Evolutionary conservation across 2,888 invertebrate species (phyloP).

Genomic region (Troides oblongomaculatus): DNA sequence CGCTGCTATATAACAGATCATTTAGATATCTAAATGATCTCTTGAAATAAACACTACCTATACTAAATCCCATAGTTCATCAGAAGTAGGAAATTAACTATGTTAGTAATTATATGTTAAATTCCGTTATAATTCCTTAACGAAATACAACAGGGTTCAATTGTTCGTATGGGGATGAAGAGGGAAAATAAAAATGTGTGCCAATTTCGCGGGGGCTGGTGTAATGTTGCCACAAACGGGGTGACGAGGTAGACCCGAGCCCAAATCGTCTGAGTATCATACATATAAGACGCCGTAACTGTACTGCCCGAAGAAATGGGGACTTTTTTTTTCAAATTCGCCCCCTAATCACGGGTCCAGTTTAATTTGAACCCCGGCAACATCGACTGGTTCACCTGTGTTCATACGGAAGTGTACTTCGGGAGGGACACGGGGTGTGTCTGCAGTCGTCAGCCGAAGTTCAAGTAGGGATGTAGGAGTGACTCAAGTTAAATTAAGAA

Average conservation of each 20-base stretch:
- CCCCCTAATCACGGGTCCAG: conserved; percentile 63
- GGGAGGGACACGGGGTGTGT: conserved; percentile 35
- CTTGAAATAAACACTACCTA: too few species aligned
- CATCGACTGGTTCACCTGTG: conserved; percentile 33
- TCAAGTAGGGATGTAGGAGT: conserved; percentile 74
- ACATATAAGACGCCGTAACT: conserved; percentile 54
- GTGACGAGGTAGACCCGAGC: conserved; percentile 68
- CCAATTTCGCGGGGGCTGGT: conserved; percentile 48
- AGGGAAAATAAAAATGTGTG: conserved; percentile 34
- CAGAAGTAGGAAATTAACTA: too few species aligned
- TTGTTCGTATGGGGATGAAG: conserved; percentile 15
- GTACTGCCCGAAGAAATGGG: conserved; percentile 69
- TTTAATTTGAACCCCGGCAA: conserved; percentile 44
- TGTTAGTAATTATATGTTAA: too few species aligned
- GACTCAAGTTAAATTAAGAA: conserved; percentile 81
- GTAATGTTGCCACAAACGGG: conserved; percentile 67
- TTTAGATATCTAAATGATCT: too few species aligned
- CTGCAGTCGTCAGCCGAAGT: conserved; percentile 43
- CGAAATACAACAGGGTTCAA: conserved; percentile 9
- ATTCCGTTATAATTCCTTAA: too few species aligned
- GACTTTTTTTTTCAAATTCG: conserved; percentile 57
- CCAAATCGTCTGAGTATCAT: conserved; percentile 63
- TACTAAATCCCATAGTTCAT: too few species aligned
- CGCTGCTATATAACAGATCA: too few species aligned
- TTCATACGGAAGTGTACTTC: conserved; percentile 19